Evolutionary conservation across 2,888 invertebrate genomes (phyloP), one percentile per base, ranked within the genome.

Genomic region (Heteromurus nitidus): DNA sequence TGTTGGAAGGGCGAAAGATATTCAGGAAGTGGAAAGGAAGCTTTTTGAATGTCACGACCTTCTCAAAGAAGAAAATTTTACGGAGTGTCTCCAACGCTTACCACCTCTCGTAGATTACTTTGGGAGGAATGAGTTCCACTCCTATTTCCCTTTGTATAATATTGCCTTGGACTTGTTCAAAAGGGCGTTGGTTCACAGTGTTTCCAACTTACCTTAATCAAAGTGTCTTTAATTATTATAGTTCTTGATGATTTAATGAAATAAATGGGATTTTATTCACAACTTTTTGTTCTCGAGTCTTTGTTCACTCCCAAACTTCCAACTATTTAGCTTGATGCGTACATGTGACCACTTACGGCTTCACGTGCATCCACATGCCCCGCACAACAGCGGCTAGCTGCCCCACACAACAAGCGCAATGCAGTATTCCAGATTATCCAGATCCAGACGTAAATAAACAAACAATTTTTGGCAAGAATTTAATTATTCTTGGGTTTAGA

Each of bases 151-250:
- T 1, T 24, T 85, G 28, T 75, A 80, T 30, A 75, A 69, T 44
- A 76, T 85, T 11, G 83, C 83, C 5, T 69, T 82, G 13, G 84
- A 85, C 42, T 31, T 85, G 30, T 83, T 79, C 22, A 85, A 84
- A 64, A 70, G 74, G 47, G 79, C 84, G 18, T 16, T 85, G n/a
- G 73, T 81, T 11, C 55, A 58, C 26, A 58, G 58, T 16, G 70
- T 70, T 9, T 16, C 36, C 11, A 30, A 53, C 7, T 53, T 53
- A 31, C 24, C 7, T 7, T 50, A 13, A 13, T n/a, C 18, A 7
- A 13, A 50, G 18, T 18, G 7, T 50, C n/a, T 50, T 3, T 3
- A n/a, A 3, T n/a, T n/a, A 50, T 50, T 3, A 13, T n/a, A 3
- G 22, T 58, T 7, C n/a, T 58, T 58, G 58, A 11, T 58, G 9